Percentiles rank a stretch among this genome's conserved stretches.
phyloP scores from a whole-genome alignment of 64 coral and sea anemone species.

The Anthopleura sola region DNA sequence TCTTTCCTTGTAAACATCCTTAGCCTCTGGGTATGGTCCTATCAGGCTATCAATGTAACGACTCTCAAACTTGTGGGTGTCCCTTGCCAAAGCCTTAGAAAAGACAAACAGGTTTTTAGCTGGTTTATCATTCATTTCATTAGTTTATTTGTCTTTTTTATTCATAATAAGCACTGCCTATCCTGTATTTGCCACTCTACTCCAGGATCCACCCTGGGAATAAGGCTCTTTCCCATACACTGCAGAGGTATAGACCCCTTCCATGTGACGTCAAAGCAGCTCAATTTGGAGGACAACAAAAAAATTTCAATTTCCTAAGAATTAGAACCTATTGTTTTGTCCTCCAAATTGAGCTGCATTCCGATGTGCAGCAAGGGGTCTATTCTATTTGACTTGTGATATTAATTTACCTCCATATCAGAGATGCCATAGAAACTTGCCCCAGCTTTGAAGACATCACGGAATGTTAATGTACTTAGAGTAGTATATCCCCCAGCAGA shows the following conservation, averaged over 20 bases:
- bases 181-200: too few species aligned
- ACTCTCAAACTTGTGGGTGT: constrained; percentile 96
- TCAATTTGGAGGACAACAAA: too few species aligned
- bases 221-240: neutral
- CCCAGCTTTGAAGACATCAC: constrained; percentile 75
- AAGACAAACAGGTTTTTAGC: neutral
- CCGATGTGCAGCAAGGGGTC: too few species aligned
- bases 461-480: constrained; percentile 60
- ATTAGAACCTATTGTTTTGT: too few species aligned
- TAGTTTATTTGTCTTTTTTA: neutral
- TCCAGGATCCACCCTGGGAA: neutral
- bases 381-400: too few species aligned
- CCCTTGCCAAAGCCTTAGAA: constrained; percentile 36
- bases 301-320: too few species aligned
- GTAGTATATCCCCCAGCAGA: constrained; percentile 89
- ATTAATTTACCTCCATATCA: constrained; percentile 60
- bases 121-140: neutral
- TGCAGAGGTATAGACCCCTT: too few species aligned
- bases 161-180: too few species aligned
- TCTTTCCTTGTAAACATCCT: constrained; percentile 44
- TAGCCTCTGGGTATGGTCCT: constrained; percentile 61
- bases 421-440: constrained; percentile 81
- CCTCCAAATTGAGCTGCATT: too few species aligned
- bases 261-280: too few species aligned
- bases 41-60: constrained; percentile 68